phyloP scores from a whole-genome alignment of 2,888 invertebrate species.

The Chrysomela aeneicollis region DNA sequence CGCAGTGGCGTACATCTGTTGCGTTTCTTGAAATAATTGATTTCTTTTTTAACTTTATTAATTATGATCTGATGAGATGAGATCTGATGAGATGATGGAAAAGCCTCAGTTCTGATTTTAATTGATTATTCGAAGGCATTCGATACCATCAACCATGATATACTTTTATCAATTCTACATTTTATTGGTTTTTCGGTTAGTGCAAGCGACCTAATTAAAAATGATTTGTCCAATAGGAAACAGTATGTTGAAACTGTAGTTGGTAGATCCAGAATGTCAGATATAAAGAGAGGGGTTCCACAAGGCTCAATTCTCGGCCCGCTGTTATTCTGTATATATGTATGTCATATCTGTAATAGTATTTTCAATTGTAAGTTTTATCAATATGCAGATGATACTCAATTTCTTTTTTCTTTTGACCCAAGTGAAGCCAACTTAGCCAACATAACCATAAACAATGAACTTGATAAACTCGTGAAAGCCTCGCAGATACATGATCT shows the following conservation, averaged over 20 bases:
- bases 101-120: neutral
- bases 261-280: neutral
- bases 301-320: neutral
- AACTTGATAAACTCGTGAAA: neutral
- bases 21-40: too few relatives aligned
- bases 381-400: neutral
- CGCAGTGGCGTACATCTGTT: too few relatives aligned
- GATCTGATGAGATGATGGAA: neutral
- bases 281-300: neutral
- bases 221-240: neutral
- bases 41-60: too few relatives aligned
- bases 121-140: constrained; percentile 2
- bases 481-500: neutral
- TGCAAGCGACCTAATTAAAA: neutral
- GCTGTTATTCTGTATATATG: neutral
- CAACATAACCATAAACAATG: neutral
- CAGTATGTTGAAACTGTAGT: neutral
- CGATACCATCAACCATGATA: neutral
- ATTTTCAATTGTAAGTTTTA: neutral
- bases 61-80: neutral
- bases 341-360: neutral
- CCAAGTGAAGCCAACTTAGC: neutral
- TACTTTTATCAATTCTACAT: neutral
- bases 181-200: neutral
- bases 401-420: neutral